A percentile compares a stretch with the other conserved stretches of the same genome.
These are phyloP conservation scores for Coelinius sp. DNA, from an alignment of 2,888 invertebrate species.

Conservation along the genomic window DNA sequence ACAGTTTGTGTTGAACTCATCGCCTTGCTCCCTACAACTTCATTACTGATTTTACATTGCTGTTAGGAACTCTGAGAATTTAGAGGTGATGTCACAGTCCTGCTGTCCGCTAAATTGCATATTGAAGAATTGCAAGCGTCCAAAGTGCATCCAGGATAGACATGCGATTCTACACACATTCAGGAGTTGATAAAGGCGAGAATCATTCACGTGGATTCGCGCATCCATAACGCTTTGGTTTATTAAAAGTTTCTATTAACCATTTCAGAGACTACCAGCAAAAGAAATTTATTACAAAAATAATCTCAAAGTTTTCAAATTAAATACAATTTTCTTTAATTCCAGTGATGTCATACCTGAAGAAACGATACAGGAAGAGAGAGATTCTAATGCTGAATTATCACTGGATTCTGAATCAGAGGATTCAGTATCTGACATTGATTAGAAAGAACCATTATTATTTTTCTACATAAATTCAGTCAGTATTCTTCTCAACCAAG, in stretches of 20 bases:
- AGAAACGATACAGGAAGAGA: conserved; percentile 52
- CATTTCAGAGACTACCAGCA: not conserved
- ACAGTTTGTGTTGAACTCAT: not conserved
- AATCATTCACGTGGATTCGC: conserved; percentile 5
- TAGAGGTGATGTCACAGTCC: conserved; percentile 50
- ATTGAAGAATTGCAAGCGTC: conserved; percentile 56
- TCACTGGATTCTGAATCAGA: conserved; percentile 60
- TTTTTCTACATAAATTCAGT: not conserved
- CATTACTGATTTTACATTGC: not conserved
- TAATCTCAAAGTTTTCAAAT: not conserved
- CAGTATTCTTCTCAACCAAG: not conserved
- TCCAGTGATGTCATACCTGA: conserved; percentile 58
- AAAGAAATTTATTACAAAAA: not conserved
- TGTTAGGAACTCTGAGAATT: not conserved
- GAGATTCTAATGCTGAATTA: conserved; percentile 57
- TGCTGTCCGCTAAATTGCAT: conserved; percentile 65
- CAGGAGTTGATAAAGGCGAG: conserved; percentile 27
- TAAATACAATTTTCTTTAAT: conserved; percentile 4
- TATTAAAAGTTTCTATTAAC: not conserved
- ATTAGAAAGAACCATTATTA: conserved; percentile 5
- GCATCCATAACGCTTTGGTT: conserved; percentile 7
- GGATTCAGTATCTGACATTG: conserved; percentile 15
- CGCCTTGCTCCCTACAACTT: not conserved
- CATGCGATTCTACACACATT: conserved; percentile 59
- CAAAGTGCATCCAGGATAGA: conserved; percentile 66